These are phyloP conservation scores for Charaxes varanes DNA, from an alignment of 1,140 invertebrate species.

Conservation along the genomic window DNA sequence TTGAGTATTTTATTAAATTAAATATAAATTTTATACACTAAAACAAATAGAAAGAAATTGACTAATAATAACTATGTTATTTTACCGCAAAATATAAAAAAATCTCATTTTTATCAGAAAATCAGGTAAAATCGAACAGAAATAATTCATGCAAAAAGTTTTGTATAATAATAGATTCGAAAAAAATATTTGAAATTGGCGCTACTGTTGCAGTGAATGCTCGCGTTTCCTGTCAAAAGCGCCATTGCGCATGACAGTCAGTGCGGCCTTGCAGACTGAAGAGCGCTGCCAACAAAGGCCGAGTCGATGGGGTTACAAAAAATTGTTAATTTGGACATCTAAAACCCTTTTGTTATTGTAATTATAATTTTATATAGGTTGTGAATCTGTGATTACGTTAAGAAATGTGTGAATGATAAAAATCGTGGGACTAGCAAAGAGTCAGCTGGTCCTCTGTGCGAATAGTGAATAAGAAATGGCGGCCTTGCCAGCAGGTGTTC, in stretches of 20 bases:
- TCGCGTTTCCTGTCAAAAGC: slow-evolving; percentile 70
- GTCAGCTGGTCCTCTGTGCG: slow-evolving; percentile 75
- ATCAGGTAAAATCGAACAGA: background rate
- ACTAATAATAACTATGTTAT: too few species aligned
- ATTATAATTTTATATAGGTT: slow-evolving; percentile 74
- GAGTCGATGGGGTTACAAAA: slow-evolving; percentile 74
- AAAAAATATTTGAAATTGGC: slow-evolving; percentile 59
- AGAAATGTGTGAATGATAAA: slow-evolving; percentile 74
- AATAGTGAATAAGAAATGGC: slow-evolving; percentile 86
- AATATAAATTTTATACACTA: too few species aligned
- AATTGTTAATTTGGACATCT: slow-evolving; percentile 70
- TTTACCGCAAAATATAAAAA: too few species aligned
- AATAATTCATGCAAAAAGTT: background rate
- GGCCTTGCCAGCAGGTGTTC: slow-evolving; percentile 93
- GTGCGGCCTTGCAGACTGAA: slow-evolving; percentile 74
- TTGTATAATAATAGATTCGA: slow-evolving; percentile 21
- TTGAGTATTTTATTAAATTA: too few species aligned
- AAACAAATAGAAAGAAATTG: too few species aligned
- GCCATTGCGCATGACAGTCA: slow-evolving; percentile 73
- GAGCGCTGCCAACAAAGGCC: slow-evolving; percentile 73
- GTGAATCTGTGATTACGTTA: slow-evolving; percentile 75
- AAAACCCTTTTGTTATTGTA: slow-evolving; percentile 72
- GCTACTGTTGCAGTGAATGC: slow-evolving; percentile 68
- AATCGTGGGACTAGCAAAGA: slow-evolving; percentile 74
- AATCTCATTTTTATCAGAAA: too few species aligned